Conservation (phyloP, 2,113 vertebrate species). For the rabbit (Oryctolagus cuniculus) region mOryCun1.1 NC_091453.1:54970501-54971000, state of each 20-base stretch:
- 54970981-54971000: constrained; percentile 47
- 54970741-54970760: background rate
- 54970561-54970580: too few species aligned
- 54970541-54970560: too few species aligned
- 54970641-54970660: background rate
- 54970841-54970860: background rate
- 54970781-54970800: constrained; percentile 30
- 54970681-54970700: background rate
- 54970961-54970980: constrained; percentile 16
- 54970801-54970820: constrained; percentile 42
- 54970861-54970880: constrained; percentile 29
- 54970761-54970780: background rate
- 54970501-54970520: too few species aligned
- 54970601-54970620: too few species aligned
- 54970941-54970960: constrained; percentile 28
- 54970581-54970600: too few species aligned
- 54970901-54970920: background rate
- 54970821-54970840: constrained; percentile 14
- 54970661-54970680: background rate
- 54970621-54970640: constrained; percentile 50
- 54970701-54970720: background rate
- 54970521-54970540: too few species aligned
- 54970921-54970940: constrained; percentile 5
- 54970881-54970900: background rate
- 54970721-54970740: constrained; percentile 22